Evolutionary conservation across 2,888 invertebrate genomes (phyloP).

Genomic region (Hypolimnas misippus): DNA sequence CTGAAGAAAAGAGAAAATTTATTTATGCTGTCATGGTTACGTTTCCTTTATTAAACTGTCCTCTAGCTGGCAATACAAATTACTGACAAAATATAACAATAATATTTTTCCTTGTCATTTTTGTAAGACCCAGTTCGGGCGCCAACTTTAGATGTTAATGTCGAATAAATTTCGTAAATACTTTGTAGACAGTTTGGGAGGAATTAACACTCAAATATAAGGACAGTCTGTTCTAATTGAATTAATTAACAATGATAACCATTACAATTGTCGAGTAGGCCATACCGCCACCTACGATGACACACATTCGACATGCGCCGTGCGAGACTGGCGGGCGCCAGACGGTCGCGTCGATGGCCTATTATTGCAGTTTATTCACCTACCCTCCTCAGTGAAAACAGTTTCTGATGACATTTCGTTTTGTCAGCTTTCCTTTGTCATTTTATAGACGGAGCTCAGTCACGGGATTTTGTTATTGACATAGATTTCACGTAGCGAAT

Average conservation of each 20-base stretch:
- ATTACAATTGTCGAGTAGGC: background rate
- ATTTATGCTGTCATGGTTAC: background rate
- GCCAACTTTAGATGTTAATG: background rate
- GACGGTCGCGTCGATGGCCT: conserved; percentile 56
- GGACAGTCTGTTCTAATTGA: background rate
- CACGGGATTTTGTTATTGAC: background rate
- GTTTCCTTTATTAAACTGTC: background rate
- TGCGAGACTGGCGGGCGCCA: conserved; percentile 50
- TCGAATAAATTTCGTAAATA: background rate
- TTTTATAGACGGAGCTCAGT: conserved; percentile 2
- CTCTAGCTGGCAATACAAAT: background rate
- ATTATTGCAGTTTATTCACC: conserved; percentile 70
- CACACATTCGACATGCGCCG: conserved; percentile 12
- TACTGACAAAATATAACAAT: conserved; percentile 1
- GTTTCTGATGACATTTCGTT: conserved; percentile 5
- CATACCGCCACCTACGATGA: background rate
- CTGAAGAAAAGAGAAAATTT: background rate
- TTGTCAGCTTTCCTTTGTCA: background rate
- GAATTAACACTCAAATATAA: background rate
- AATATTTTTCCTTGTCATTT: background rate
- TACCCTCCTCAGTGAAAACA: conserved; percentile 44
- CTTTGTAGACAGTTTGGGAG: background rate
- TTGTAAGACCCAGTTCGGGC: background rate
- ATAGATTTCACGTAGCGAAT: too few relatives aligned
- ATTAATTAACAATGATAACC: background rate